phyloP scores from a whole-genome alignment of 2,888 invertebrate genomes.

The Acanthococcus lagerstroemiae region DNA sequence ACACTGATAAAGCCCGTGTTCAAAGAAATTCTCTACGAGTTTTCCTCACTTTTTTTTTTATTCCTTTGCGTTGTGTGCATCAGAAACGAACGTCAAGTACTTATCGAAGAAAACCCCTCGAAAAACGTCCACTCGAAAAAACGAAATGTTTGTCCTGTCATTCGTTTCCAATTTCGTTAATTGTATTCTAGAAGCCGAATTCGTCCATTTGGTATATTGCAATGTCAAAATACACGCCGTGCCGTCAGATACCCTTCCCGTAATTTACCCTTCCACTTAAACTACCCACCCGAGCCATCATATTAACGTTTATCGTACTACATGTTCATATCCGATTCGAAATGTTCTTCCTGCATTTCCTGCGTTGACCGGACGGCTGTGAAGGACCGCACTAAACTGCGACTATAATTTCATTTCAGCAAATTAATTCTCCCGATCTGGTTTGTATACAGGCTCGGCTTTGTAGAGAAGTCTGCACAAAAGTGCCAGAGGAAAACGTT shows the following conservation, averaged over 20 bases:
- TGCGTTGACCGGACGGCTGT: not conserved
- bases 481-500: too few relatives aligned
- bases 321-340: not conserved
- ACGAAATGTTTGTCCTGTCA: constrained; percentile 1
- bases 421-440: too few relatives aligned
- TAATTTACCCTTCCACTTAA: not conserved
- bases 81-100: not conserved
- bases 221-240: not conserved
- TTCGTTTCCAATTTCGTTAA: constrained; percentile 8
- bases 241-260: not conserved
- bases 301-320: not conserved
- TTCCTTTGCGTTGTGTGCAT: not conserved
- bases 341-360: not conserved
- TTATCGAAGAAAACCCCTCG: not conserved
- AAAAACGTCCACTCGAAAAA: constrained; percentile 2
- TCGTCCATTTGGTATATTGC: constrained; percentile 7
- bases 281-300: not conserved
- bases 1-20: not conserved
- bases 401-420: not conserved
- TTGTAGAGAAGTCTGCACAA: too few relatives aligned
- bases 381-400: not conserved
- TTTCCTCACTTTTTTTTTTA: not conserved
- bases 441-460: too few relatives aligned
- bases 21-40: not conserved
- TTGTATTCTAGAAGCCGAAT: constrained; percentile 1